Evolutionary conservation across 2,888 invertebrate genomes (phyloP).

Genomic region (Ichneumon xanthorius): DNA sequence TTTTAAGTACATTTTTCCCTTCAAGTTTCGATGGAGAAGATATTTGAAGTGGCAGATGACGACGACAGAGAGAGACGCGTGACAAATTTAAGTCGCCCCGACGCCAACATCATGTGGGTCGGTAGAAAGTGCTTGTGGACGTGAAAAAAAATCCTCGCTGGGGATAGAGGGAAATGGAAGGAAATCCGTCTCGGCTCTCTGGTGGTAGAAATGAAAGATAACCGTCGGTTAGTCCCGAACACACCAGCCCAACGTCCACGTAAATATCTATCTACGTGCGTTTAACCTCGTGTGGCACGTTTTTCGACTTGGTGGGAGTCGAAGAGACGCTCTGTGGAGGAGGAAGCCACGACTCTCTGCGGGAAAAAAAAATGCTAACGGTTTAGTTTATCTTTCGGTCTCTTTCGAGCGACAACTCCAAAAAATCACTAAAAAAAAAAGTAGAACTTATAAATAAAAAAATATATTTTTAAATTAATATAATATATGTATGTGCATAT

Average conservation of each 20-base stretch:
- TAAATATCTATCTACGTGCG: conserved; percentile 71
- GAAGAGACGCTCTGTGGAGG: background rate
- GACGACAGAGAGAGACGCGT: too few relatives aligned
- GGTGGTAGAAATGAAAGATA: conserved; percentile 10
- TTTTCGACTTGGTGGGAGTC: conserved; percentile 73
- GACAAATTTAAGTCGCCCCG: too few relatives aligned
- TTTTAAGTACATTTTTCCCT: background rate
- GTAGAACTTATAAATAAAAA: too few relatives aligned
- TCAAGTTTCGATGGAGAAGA: background rate
- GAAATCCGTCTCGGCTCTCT: conserved; percentile 1
- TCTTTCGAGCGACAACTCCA: background rate
- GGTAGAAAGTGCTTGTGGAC: too few relatives aligned
- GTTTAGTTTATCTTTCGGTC: conserved; percentile 7
- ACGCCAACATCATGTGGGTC: too few relatives aligned
- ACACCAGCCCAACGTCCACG: background rate
- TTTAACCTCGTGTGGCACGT: conserved; percentile 62
- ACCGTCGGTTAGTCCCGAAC: conserved; percentile 1
- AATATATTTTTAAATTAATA: background rate
- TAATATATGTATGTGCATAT: background rate
- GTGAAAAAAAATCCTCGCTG: background rate
- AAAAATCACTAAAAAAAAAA: background rate
- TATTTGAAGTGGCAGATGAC: too few relatives aligned
- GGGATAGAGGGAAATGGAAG: background rate
- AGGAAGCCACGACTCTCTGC: background rate
- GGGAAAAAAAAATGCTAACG: background rate